phyloP scores from a whole-genome alignment of 2,888 invertebrate genomes.

The Rotaria socialis region DNA sequence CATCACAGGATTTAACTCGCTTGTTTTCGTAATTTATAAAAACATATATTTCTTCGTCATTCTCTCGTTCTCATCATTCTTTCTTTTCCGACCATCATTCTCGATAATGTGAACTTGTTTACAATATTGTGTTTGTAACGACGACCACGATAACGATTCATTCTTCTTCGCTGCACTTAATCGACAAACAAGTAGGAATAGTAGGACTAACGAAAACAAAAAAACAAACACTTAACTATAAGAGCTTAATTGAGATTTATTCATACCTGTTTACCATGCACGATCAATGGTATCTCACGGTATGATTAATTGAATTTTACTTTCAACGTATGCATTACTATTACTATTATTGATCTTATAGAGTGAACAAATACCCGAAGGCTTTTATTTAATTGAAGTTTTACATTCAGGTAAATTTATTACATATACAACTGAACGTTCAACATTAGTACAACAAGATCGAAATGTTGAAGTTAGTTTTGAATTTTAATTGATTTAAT shows the following conservation, averaged over 20 bases:
- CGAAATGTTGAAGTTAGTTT: neutral
- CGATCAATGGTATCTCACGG: neutral
- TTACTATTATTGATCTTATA: neutral
- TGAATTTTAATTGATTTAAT: neutral
- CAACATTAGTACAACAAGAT: constrained; percentile 25
- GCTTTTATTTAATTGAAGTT: constrained; percentile 10
- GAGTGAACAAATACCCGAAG: neutral
- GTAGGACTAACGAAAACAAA: neutral
- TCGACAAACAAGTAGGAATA: neutral
- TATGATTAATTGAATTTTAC: neutral
- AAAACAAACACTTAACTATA: neutral
- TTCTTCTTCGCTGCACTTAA: neutral
- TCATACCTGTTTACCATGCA: neutral
- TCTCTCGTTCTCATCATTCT: neutral
- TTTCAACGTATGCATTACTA: neutral
- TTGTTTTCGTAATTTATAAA: neutral
- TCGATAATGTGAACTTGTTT: neutral
- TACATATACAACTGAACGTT: constrained; percentile 22
- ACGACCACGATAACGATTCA: neutral
- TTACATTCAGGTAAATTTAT: neutral
- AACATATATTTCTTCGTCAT: neutral
- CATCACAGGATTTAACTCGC: too few species aligned
- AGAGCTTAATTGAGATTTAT: neutral
- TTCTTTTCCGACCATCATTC: neutral
- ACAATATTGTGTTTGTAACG: neutral